Conservation (phyloP, 2,888 invertebrate genomes). For the Stictocephala bisonia region DNA sequence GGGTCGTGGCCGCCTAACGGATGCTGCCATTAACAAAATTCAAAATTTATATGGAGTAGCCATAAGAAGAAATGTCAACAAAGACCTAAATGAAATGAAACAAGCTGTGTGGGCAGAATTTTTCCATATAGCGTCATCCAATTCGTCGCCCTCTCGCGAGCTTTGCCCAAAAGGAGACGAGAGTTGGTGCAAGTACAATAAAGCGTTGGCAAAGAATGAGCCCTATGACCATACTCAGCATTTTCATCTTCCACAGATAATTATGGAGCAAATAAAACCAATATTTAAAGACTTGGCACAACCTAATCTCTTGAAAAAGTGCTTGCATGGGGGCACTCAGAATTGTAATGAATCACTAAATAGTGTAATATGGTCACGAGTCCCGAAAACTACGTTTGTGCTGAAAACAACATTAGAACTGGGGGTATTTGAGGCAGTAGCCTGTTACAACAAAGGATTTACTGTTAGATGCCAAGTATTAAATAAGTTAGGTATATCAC, state of each 20-base stretch:
- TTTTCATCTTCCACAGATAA: no score
- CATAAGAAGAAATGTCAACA: constrained; percentile 55
- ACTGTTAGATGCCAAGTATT: constrained; percentile 19
- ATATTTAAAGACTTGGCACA: constrained; percentile 3
- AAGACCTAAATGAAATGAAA: constrained; percentile 52
- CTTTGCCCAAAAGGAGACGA: constrained; percentile 51
- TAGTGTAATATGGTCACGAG: constrained; percentile 20
- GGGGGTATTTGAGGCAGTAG: constrained; percentile 15
- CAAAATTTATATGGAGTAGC: constrained; percentile 57
- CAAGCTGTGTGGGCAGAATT: constrained; percentile 59
- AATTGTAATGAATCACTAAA: constrained; percentile 28
- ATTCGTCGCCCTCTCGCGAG: constrained; percentile 55
- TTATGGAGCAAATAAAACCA: no score
- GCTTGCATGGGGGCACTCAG: constrained; percentile 29
- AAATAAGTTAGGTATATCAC: constrained; percentile 16
- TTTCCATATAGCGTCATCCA: constrained; percentile 55
- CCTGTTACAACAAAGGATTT: constrained; percentile 9
- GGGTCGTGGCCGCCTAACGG: constrained; percentile 56
- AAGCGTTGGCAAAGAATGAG: constrained; percentile 37
- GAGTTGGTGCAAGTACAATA: no score
- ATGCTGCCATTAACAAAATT: constrained; percentile 55
- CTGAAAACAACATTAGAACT: background rate
- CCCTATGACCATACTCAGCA: constrained; percentile 7
- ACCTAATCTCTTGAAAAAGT: constrained; percentile 26
- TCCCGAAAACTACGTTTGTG: constrained; percentile 21